Evolutionary conservation across 2,797 vertebrate genomes (phyloP).

Genomic region (Mionectes olivaceus): DNA sequence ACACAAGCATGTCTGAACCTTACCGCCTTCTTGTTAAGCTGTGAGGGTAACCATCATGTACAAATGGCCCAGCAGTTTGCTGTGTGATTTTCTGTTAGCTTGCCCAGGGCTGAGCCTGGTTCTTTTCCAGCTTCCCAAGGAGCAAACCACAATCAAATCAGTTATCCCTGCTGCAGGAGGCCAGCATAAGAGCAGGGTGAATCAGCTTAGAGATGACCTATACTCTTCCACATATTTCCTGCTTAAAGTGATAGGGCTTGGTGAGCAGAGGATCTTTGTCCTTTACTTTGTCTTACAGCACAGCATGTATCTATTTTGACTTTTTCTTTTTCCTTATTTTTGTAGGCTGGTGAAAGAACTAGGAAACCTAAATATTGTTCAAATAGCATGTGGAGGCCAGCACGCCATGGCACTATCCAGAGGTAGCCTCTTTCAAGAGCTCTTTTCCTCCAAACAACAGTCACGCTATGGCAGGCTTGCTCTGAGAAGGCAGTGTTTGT

Average conservation of each 20-base stretch:
- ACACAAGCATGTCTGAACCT: not conserved
- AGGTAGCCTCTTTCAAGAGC: conserved; percentile 62
- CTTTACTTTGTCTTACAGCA: not conserved
- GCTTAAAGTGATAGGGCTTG: not conserved
- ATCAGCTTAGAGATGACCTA: not conserved
- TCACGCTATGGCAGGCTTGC: not conserved
- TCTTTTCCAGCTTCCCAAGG: not conserved
- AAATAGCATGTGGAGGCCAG: conserved; percentile 75
- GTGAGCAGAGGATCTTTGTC: not conserved
- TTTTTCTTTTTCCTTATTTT: not conserved
- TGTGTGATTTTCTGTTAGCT: not conserved
- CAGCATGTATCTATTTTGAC: not conserved
- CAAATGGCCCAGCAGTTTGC: not conserved
- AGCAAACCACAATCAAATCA: not conserved
- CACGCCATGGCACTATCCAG: conserved; percentile 74
- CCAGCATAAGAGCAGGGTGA: not conserved
- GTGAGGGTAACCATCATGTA: not conserved
- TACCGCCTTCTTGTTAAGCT: not conserved
- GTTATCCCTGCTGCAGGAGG: not conserved
- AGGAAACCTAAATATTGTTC: conserved; percentile 54
- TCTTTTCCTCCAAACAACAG: not conserved
- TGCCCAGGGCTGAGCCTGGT: not conserved
- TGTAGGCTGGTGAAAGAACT: conserved; percentile 70
- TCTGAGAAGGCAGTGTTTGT: not conserved
- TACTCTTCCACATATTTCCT: not conserved